Base-by-base conservation (phyloP, 2,113 vertebrate species). In the Ariopsis seemanni region DNA sequence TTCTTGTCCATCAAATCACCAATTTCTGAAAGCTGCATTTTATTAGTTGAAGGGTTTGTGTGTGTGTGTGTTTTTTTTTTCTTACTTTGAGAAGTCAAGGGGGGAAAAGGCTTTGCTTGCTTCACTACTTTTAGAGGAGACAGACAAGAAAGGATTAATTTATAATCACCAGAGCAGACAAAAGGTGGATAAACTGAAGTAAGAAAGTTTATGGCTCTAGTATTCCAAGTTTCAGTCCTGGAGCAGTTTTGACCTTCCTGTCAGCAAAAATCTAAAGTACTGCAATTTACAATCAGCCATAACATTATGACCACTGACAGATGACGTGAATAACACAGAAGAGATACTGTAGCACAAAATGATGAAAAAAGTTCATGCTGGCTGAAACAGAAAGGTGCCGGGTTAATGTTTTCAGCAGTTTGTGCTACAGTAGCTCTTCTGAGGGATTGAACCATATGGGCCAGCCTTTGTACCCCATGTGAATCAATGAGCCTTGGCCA, bases 71-170 rank as follows among this genome's bases (percentile, higher is more conserved):
- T 69, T 6, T 69, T 6, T 69, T 7, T 69, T 27, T 42, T 27
- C 52, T 57, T 78, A 75, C 42, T 75, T 50, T 15, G 11, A 78
- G 4, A 79, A 52, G 14, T 34, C 27, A 80, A 80, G 78, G 14
- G 7, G 17, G 14, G 22, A 7, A 58, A 27, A 58, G n/a, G 25
- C 53, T 80, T 58, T 80, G n/a, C 77, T 58, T 30, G n/a, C 53
- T 15, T 80, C 53, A 30, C n/a, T 30, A 55, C 78, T 58, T 80
- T 55, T 10, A 1, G 15, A 58, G 8, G 17, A 80, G 55, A 34
- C 27, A 34, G n/a, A 80, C 27, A 80, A 27, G 27, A 58, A 58
- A 80, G 78, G 78, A 60, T 80, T 80, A 58, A 58, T 58, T 80
- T 14, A 34, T 80, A 58, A 60, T 80, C 27, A 80, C 55, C 6